A percentile compares a stretch with the other conserved stretches of the same genome.
Conservation (phyloP, 2,113 vertebrate species). For the Sylvicapra grimmia region DNA sequence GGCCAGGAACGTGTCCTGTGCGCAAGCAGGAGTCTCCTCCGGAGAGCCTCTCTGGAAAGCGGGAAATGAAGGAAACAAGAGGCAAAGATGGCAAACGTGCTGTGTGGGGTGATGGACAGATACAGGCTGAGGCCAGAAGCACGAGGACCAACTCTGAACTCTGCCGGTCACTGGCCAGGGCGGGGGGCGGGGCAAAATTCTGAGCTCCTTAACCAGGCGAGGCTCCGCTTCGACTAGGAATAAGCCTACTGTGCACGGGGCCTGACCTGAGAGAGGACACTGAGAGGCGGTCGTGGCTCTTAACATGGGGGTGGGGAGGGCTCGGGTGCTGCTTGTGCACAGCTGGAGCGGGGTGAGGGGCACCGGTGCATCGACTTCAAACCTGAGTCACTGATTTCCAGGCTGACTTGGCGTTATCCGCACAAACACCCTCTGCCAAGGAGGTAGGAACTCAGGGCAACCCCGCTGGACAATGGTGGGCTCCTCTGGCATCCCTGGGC, state of each 20-base stretch:
- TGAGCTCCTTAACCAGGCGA: background rate
- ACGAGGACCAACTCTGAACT: background rate
- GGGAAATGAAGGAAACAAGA: background rate
- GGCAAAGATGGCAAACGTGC: background rate
- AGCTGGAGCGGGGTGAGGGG: rapidly evolving
- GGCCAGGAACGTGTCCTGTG: background rate
- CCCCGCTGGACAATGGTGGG: background rate
- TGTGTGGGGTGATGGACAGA: no score
- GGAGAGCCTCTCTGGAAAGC: background rate
- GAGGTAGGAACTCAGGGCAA: background rate
- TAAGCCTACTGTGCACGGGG: background rate
- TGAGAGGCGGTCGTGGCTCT: background rate
- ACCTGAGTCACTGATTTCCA: background rate
- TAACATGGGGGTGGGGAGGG: background rate
- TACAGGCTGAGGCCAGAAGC: background rate
- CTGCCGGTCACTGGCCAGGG: background rate
- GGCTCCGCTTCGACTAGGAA: background rate
- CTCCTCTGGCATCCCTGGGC: background rate
- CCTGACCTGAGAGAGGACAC: background rate
- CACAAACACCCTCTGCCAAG: rapidly evolving
- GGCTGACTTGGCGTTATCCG: background rate
- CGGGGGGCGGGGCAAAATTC: background rate
- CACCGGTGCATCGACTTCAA: background rate
- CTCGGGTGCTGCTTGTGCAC: background rate
- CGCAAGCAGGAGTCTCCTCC: background rate